Conservation (phyloP, 2,113 vertebrate genomes). For the Melanotaenia duboulayi region DNA sequence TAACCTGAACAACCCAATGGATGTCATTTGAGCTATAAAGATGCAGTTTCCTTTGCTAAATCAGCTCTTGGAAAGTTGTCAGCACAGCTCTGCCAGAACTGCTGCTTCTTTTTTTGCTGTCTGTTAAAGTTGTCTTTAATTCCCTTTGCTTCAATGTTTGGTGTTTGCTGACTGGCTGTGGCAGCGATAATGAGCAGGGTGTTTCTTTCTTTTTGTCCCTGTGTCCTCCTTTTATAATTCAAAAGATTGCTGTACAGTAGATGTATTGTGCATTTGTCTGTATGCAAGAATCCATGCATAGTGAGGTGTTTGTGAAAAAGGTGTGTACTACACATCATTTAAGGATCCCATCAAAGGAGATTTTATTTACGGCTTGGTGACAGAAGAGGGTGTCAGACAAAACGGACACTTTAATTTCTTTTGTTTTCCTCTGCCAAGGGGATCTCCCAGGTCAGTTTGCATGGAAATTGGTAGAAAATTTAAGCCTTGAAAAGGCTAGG, state of each 20-base stretch:
- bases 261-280: background rate
- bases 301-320: background rate
- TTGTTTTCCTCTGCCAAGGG: background rate
- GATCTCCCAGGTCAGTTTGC: background rate
- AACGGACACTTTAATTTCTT: background rate
- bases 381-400: background rate
- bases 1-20: constrained; percentile 42
- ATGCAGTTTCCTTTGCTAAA: constrained; percentile 68
- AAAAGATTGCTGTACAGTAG: background rate
- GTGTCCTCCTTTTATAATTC: constrained; percentile 39
- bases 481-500: too few species aligned
- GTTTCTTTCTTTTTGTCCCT: constrained; percentile 39
- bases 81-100: constrained; percentile 59
- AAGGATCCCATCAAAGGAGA: background rate
- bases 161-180: constrained; percentile 63
- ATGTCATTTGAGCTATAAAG: constrained; percentile 64
- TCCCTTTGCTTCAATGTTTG: constrained; percentile 37
- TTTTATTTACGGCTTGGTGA: background rate
- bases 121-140: constrained; percentile 50
- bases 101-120: constrained; percentile 49
- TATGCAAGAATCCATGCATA: background rate
- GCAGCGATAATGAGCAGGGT: constrained; percentile 64
- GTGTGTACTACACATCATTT: background rate
- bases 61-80: constrained; percentile 72
- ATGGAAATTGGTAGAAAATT: background rate